These are phyloP conservation scores for Danionella dracula DNA, from an alignment of 2,797 vertebrate species.

Conservation along the genomic window DNA sequence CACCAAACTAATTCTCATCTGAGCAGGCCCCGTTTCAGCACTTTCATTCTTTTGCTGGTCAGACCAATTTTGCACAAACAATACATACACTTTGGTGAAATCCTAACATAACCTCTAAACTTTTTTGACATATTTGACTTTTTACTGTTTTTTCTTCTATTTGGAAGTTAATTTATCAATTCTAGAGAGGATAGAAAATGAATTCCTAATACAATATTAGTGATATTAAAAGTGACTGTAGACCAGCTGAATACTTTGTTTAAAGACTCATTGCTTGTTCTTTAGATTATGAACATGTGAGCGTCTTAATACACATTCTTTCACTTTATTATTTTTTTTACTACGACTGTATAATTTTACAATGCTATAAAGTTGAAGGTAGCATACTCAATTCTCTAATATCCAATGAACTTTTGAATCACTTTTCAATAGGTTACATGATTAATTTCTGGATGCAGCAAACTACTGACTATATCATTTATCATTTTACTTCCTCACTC, in stretches of 20 bases:
- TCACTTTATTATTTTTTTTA: conserved; percentile 89
- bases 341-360: conserved; percentile 88
- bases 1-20: conserved; percentile 17
- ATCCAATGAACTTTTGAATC: conserved; percentile 85
- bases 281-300: conserved; percentile 79
- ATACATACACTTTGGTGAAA: neutral
- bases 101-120: no score
- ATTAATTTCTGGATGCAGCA: conserved; percentile 84
- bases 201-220: no score
- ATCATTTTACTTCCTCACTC: conserved; percentile 14
- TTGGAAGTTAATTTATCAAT: neutral
- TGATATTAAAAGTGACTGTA: conserved; percentile 58
- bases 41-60: neutral
- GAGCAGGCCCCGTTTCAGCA: conserved; percentile 28
- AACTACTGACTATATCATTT: conserved; percentile 53
- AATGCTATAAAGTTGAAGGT: conserved; percentile 90
- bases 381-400: conserved; percentile 89
- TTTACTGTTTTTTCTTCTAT: conserved; percentile 7
- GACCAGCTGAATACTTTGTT: no score
- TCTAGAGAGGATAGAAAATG: conserved; percentile 50
- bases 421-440: conserved; percentile 81
- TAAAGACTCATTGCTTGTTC: conserved; percentile 51
- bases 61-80: neutral
- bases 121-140: no score
- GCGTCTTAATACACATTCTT: conserved; percentile 88